phyloP scores from a whole-genome alignment of 2,888 invertebrate species.

The Crocallis elinguaria region DNA sequence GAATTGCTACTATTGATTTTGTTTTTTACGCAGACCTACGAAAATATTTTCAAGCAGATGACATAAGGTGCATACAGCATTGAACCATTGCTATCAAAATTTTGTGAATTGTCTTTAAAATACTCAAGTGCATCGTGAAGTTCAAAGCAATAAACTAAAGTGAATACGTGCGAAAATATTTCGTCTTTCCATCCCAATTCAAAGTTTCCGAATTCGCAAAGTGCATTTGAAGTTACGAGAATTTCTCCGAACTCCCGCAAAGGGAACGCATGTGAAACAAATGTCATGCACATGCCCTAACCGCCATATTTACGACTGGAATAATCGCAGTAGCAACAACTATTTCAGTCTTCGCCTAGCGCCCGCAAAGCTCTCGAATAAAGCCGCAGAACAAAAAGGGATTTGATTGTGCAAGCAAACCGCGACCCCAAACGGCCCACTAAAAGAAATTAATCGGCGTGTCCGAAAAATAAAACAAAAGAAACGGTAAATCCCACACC shows the following conservation, averaged over 20 bases:
- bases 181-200: slow-evolving; percentile 24
- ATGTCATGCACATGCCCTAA: slow-evolving; percentile 56
- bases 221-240: slow-evolving; percentile 43
- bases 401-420: slow-evolving; percentile 58
- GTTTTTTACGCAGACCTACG: slow-evolving; percentile 26
- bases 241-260: slow-evolving; percentile 58
- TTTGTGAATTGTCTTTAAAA: not conserved
- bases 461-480: slow-evolving; percentile 76
- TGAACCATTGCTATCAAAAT: not conserved
- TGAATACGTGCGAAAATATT: slow-evolving; percentile 22
- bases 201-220: slow-evolving; percentile 28
- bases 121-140: not conserved
- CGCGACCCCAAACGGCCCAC: slow-evolving; percentile 59
- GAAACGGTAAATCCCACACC: slow-evolving; percentile 78
- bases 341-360: slow-evolving; percentile 40
- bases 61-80: not conserved
- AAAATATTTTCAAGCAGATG: slow-evolving; percentile 30
- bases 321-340: slow-evolving; percentile 36
- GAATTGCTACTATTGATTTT: slow-evolving; percentile 21
- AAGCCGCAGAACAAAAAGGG: slow-evolving; percentile 49
- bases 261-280: slow-evolving; percentile 63
- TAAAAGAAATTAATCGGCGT: slow-evolving; percentile 75
- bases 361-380: slow-evolving; percentile 49
- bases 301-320: slow-evolving; percentile 51
- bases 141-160: not conserved